phyloP scores from a whole-genome alignment of 2,888 invertebrate genomes.

The Branchinecta sandiegonensis region DNA sequence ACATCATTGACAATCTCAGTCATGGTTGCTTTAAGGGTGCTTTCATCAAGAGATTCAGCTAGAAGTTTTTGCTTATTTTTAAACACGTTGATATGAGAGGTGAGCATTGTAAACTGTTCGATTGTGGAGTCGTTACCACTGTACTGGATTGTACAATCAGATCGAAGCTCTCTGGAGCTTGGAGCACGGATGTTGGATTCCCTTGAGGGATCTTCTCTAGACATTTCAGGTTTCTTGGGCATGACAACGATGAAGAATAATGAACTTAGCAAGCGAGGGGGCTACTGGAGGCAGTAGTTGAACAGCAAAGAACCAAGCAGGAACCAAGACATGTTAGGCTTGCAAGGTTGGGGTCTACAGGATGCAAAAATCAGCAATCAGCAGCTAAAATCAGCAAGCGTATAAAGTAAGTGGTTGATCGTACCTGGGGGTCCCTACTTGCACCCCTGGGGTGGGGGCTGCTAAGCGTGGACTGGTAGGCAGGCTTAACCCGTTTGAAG shows the following conservation, averaged over 20 bases:
- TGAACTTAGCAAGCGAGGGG: background rate
- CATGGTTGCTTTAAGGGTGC: conserved; percentile 13
- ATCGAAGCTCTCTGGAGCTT: background rate
- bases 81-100: conserved; percentile 7
- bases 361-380: no score
- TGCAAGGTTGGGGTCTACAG: background rate
- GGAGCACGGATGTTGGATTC: background rate
- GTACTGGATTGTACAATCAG: background rate
- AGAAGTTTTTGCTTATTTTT: conserved; percentile 10
- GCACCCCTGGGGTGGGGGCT: no score
- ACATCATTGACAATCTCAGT: background rate
- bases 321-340: background rate
- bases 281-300: background rate
- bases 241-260: background rate
- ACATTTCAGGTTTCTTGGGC: background rate
- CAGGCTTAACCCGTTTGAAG: no score
- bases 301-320: conserved; percentile 1
- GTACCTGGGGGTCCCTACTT: no score
- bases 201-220: background rate
- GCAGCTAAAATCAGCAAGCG: no score
- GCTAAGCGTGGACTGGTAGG: no score
- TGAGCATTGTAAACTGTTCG: conserved; percentile 1
- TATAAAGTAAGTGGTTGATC: no score
- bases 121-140: background rate
- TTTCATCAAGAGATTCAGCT: conserved; percentile 7